Base-by-base conservation (phyloP, 2,113 vertebrate genomes). In the Calyptomena viridis region DNA sequence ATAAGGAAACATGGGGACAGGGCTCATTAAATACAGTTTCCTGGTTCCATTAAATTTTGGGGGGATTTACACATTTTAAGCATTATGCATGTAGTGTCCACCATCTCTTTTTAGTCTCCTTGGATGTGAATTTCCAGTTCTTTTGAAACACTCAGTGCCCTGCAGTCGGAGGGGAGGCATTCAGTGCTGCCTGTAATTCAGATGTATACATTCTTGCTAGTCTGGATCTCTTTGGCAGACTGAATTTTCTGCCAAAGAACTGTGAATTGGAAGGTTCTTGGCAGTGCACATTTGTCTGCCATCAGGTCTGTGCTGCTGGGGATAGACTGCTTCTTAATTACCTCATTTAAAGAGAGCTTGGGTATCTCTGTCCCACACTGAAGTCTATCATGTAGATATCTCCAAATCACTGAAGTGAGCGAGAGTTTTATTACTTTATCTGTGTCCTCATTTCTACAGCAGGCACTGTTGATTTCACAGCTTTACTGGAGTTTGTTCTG, bases 271-370 rank as follows among this genome's bases (percentile, higher is more conserved):
- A 85, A 69, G 33, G 9, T 62, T 76, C 56, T 89, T 87, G 84
- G 93, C 93, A 91, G 77, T 28, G 58, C 62, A 75, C 5, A 39
- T 93, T 80, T 66, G 20, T 77, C 79, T 95, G 75, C 63, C 92
- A 86, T 77, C 79, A 92, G 74, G 66, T 76, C 88, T 93, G 78
- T 90, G 92, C 90, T 91, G 75, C 87, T 91, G 96, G 63, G 90
- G 53, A 68, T 31, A 76, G 82, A 50, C 50, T 91, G 90, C 55
- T 77, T 40, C 92, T 90, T 92, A 73, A 93, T 94, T 90, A 93
- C 35, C 80, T 91, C 23, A 0, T 80, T 85, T 88, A 76, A 77
- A 77, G 72, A 68, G 5, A 80, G 63, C 67, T 80, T 39, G 82
- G 49, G 42, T 93, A 62, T 69, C 73, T 69, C 15, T 69, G 79